A percentile compares a stretch with the other conserved stretches of the same genome.
These are phyloP conservation scores for Enteromius treurensis DNA, from an alignment of 2,797 vertebrate genomes.

Conservation along the genomic window DNA sequence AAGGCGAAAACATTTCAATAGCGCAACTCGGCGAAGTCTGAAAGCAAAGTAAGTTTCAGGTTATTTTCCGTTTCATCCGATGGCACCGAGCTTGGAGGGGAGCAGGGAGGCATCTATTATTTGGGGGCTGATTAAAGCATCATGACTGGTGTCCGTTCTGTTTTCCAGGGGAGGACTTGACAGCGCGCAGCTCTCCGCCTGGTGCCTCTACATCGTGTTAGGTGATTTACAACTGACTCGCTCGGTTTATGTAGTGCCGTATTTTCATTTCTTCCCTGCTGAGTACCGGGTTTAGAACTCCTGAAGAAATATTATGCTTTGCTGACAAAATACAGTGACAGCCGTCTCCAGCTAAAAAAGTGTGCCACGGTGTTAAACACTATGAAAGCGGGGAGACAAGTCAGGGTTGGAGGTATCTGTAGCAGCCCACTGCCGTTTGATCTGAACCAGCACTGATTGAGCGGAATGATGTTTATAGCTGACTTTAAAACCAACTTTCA, in stretches of 20 bases:
- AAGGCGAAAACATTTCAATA: conserved; percentile 76
- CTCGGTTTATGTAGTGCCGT: conserved; percentile 80
- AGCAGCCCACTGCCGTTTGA: conserved; percentile 78
- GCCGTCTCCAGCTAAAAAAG: conserved; percentile 75
- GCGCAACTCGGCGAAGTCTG: conserved; percentile 74
- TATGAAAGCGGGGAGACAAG: conserved; percentile 78
- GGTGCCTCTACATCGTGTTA: conserved; percentile 77
- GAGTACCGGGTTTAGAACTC: conserved; percentile 85
- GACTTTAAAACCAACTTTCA: conserved; percentile 83
- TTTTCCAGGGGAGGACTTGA: conserved; percentile 78
- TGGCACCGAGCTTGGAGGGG: conserved; percentile 62
- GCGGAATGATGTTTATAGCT: conserved; percentile 82
- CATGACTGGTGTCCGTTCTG: conserved; percentile 81
- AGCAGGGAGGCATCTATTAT: conserved; percentile 78
- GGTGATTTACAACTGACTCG: conserved; percentile 84
- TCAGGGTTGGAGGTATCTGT: conserved; percentile 80
- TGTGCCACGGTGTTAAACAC: conserved; percentile 81
- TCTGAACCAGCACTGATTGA: conserved; percentile 82
- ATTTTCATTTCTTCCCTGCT: conserved; percentile 84
- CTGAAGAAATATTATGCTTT: conserved; percentile 88
- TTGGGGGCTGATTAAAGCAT: conserved; percentile 81
- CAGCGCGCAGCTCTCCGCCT: conserved; percentile 79
- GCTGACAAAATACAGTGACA: conserved; percentile 89
- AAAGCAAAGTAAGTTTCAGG: conserved; percentile 69
- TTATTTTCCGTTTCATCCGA: conserved; percentile 53